Base-by-base conservation (phyloP, 2,113 vertebrate species). In the Myotis davidii region DNA sequence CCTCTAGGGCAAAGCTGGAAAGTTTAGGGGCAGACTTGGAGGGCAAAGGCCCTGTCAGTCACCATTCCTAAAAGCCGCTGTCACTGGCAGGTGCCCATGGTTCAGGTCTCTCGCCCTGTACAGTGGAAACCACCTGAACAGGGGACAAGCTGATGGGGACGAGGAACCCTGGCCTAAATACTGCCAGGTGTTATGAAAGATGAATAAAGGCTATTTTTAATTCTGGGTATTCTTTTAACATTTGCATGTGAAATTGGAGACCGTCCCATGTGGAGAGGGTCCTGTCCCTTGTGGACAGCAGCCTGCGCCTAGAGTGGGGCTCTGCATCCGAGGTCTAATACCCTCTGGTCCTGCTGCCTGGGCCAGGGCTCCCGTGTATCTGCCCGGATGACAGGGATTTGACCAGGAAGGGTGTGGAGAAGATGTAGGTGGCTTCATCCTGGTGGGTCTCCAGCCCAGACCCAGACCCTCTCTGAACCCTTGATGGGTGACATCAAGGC, bases 201-300 rank as follows among this genome's bases (percentile, higher is more conserved):
- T 74, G 27, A 97, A 98, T 98, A 97, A 98, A 98, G 34, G 39
- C 73, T 94, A 37, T 70, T 90, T 88, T 96, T 95, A 59, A 90
- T 82, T 74, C 78, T 86, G 90, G 70, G 7, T 67, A 42, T 77
- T 85, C 73, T 92, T 85, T 85, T 87, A 94, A 64, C 1, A 10
- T 85, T 91, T 94, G 16, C 70, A 76, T 34, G 20, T 90, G 59
- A 50, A 64, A 69, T 91, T 5, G 3, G 79, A 91, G 79, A 59
- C 29, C 13, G 2, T 88, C 14, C 59, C 23, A 59, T 2, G 16
- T 34, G 11, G 29, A 25, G 20, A 84, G 8, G 7, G 7, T 27
- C 54, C 90, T 61, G 18, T 96, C 69, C 56, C 70, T 89, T 3
- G 1, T 14, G n/a, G 67, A 90, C 61, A 74, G 34, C 10, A 56